Conservation (phyloP, 2,888 invertebrate species). For the Cryptophagus acutangulus region DNA sequence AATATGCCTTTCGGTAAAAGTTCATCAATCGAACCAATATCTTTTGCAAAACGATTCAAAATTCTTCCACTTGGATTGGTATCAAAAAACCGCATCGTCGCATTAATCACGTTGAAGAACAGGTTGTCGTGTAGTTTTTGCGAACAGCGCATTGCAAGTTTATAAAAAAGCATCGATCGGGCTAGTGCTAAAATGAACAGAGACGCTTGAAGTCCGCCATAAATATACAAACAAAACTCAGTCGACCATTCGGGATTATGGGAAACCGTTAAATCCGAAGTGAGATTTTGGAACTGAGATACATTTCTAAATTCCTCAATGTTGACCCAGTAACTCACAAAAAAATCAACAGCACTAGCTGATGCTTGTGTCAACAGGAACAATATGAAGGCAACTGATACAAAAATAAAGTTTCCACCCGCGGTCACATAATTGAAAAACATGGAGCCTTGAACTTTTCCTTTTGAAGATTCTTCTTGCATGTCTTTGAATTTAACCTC, state of each 20-base stretch:
- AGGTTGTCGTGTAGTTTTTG: slow-evolving; percentile 64
- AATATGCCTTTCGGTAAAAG: slow-evolving; percentile 61
- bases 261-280: slow-evolving; percentile 12
- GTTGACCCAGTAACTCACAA: slow-evolving; percentile 65
- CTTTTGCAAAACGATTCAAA: slow-evolving; percentile 77
- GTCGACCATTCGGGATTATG: slow-evolving; percentile 27
- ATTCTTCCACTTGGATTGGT: slow-evolving; percentile 78
- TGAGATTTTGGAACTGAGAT: slow-evolving; percentile 8
- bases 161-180: slow-evolving; percentile 61
- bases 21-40: slow-evolving; percentile 75
- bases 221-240: slow-evolving; percentile 58
- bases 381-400: slow-evolving; percentile 50
- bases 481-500: slow-evolving; percentile 53
- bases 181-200: slow-evolving; percentile 56
- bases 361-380: slow-evolving; percentile 59
- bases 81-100: slow-evolving; percentile 72
- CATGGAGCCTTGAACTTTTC: slow-evolving; percentile 58
- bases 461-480: slow-evolving; percentile 54
- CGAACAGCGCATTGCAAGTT: slow-evolving; percentile 60
- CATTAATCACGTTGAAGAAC: slow-evolving; percentile 57
- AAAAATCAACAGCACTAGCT: slow-evolving; percentile 67
- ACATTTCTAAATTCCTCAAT: slow-evolving; percentile 34
- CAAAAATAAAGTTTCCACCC: slow-evolving; percentile 54
- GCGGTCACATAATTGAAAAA: slow-evolving; percentile 53
- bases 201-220: slow-evolving; percentile 52